Conservation (phyloP, 2,888 invertebrate genomes). For the Steinernema scapterisci region DNA sequence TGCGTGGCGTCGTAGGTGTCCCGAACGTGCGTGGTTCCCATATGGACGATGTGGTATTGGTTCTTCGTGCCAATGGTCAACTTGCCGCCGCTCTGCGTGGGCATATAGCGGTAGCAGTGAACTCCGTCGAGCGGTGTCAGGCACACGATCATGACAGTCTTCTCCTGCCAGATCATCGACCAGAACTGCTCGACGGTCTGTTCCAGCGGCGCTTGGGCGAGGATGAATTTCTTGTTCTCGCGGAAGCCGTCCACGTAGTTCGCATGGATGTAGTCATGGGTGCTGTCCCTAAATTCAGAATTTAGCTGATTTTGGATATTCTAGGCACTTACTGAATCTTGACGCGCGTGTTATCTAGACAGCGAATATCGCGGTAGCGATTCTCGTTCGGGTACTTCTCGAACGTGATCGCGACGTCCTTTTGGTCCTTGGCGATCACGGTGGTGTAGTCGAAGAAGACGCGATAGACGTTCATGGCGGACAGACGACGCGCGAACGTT, state of each 20-base stretch:
- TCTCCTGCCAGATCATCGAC: constrained; percentile 54
- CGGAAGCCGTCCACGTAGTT: constrained; percentile 55
- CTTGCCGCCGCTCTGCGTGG: constrained; percentile 36
- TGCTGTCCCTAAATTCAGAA: constrained; percentile 3
- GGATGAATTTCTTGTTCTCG: constrained; percentile 50
- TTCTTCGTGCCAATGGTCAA: constrained; percentile 34
- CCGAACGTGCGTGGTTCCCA: constrained; percentile 42
- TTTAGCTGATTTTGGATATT: not conserved
- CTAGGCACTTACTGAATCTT: constrained; percentile 38
- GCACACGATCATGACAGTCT: constrained; percentile 44
- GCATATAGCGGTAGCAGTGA: constrained; percentile 43
- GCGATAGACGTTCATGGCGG: constrained; percentile 38
- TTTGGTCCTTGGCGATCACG: constrained; percentile 34
- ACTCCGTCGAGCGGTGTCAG: constrained; percentile 43
- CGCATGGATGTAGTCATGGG: constrained; percentile 54
- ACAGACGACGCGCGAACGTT: constrained; percentile 33
- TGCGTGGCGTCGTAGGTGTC: constrained; percentile 46
- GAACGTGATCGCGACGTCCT: constrained; percentile 32
- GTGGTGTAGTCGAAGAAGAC: constrained; percentile 42
- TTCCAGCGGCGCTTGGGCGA: constrained; percentile 46
- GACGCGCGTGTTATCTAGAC: constrained; percentile 50
- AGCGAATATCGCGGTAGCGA: constrained; percentile 48
- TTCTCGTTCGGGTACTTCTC: constrained; percentile 41
- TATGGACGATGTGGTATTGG: constrained; percentile 33
- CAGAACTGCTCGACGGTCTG: constrained; percentile 51